These are phyloP conservation scores for Bovichtus variegatus DNA, from an alignment of 2,797 vertebrate species.

Conservation along the genomic window DNA sequence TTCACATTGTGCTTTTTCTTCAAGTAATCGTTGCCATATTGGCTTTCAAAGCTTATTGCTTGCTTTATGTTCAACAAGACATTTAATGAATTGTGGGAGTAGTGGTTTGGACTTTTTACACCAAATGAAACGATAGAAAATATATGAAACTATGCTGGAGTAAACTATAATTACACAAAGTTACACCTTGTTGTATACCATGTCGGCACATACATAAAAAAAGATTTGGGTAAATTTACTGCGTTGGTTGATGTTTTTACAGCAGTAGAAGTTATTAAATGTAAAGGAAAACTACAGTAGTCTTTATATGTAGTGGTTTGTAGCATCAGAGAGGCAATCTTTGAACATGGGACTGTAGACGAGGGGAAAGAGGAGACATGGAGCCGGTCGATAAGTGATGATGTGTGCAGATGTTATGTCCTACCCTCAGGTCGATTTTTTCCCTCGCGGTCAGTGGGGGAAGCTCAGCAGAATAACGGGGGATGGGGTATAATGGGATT, in stretches of 20 bases:
- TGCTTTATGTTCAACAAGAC: conserved; percentile 69
- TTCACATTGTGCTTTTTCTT: conserved; percentile 62
- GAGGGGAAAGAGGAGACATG: conserved; percentile 24
- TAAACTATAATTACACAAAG: conserved; percentile 53
- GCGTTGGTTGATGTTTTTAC: conserved; percentile 58
- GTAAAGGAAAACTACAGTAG: conserved; percentile 46
- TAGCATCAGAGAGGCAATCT: conserved; percentile 35
- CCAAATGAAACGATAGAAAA: conserved; percentile 63
- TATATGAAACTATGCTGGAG: conserved; percentile 41
- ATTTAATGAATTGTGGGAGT: conserved; percentile 69
- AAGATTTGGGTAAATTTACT: conserved; percentile 44
- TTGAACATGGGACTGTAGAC: conserved; percentile 40
- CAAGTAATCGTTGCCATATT: conserved; percentile 70
- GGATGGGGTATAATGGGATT: conserved; percentile 32
- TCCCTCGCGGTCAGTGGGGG: conserved; percentile 39
- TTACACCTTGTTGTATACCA: conserved; percentile 53
- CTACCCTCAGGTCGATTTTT: conserved; percentile 55
- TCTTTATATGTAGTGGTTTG: conserved; percentile 49
- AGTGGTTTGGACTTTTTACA: conserved; percentile 51
- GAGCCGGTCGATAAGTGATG: conserved; percentile 68
- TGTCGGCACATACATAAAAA: conserved; percentile 55
- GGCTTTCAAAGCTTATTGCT: conserved; percentile 63
- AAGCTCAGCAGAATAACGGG: conserved; percentile 19
- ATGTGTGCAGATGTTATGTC: conserved; percentile 72
- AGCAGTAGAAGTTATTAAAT: conserved; percentile 46